Base-by-base conservation (phyloP, 2,113 vertebrate genomes). In the Stigmatopora nigra region DNA sequence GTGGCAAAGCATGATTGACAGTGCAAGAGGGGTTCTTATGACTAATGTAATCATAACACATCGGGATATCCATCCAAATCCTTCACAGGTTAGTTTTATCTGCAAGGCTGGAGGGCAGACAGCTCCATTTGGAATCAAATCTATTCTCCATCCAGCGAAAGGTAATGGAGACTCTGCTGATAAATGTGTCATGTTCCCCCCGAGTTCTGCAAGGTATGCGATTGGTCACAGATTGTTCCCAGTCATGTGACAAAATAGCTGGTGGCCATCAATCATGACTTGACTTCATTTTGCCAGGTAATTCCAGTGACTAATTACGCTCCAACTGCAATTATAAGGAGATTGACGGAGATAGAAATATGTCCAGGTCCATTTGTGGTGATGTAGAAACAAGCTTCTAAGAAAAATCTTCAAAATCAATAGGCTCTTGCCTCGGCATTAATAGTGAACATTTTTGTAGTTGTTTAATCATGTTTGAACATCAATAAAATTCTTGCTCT, bases 91-190 rank as follows among this genome's bases (percentile, higher is more conserved):
- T 67, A 64, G 82, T 82, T 77, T 82, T 83, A 87, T 89, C 88
- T 87, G 45, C 20, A 57, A 73, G 71, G 81, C 85, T 87, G 77
- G 83, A 77, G 79, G 72, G 78, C 80, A 73, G 76, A 86, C 16
- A 12, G 66, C 78, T 82, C 84, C 80, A 81, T 77, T 84, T 62
- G 83, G 84, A 86, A 90, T 87, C 86, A 85, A 86, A 89, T 89
- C 87, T 87, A 85, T 89, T 89, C 86, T 85, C 80, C 82, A 84
- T 87, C 79, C 84, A 73, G 80, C 81, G 78, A 74, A 82, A 85
- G 84, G 80, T 90, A 88, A 90, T 86, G 75, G 84, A 81, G 81
- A 80, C 73, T 80, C 84, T 71, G 62, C 81, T 86, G 89, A 88
- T 82, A 87, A 85, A 89, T 90, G 82, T 81, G 83, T 82, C 55